phyloP scores from a whole-genome alignment of 92 coral and sea anemone species.

The Epizoanthus stellaris region DNA sequence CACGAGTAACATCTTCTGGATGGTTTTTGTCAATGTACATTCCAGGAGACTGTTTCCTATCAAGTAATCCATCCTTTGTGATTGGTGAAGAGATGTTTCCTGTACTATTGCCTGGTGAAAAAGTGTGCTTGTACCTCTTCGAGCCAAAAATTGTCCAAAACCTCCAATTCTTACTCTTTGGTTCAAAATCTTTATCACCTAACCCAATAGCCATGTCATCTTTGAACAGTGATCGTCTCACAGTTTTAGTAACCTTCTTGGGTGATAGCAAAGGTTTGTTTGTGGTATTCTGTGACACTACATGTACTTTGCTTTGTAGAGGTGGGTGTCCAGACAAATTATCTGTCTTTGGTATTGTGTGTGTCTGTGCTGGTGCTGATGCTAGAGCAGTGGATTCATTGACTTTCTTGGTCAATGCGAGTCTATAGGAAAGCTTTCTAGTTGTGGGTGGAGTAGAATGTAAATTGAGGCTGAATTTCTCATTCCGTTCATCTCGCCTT shows the following conservation, averaged over 20 bases:
- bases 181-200: slow-evolving; percentile 50
- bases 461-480: slow-evolving; percentile 30
- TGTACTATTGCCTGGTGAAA: not conserved
- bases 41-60: not conserved
- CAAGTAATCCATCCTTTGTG: slow-evolving; percentile 32
- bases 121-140: slow-evolving; percentile 59
- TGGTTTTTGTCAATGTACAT: not conserved
- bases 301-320: not conserved
- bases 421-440: slow-evolving; percentile 46
- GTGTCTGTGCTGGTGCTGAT: not conserved
- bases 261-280: slow-evolving; percentile 9
- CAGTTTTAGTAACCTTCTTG: slow-evolving; percentile 19
- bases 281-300: slow-evolving; percentile 25
- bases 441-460: slow-evolving; percentile 39
- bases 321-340: not conserved
- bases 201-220: slow-evolving; percentile 80
- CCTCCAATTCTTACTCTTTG: slow-evolving; percentile 70
- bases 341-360: slow-evolving; percentile 5
- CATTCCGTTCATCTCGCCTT: slow-evolving; percentile 67
- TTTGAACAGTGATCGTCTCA: slow-evolving; percentile 68
- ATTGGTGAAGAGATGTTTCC: slow-evolving; percentile 1
- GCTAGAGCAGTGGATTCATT: not conserved
- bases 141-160: slow-evolving; percentile 77
- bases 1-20: slow-evolving; percentile 8
- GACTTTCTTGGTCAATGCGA: slow-evolving; percentile 37